phyloP scores from a whole-genome alignment of 1,140 invertebrate genomes.

The Anastatus disparis region DNA sequence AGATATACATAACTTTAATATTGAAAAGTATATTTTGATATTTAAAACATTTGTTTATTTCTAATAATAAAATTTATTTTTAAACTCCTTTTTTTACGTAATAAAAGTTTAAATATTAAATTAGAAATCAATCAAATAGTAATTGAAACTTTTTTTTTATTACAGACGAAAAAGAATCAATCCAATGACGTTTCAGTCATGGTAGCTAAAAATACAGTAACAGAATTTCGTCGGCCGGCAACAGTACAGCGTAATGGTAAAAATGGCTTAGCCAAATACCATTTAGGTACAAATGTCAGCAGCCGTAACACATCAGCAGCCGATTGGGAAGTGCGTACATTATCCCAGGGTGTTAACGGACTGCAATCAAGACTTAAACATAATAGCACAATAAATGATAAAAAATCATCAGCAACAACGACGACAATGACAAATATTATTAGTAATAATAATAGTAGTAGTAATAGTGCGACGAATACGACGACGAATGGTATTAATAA shows the following conservation, averaged over 20 bases:
- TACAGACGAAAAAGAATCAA: constrained; percentile 52
- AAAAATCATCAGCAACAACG: constrained; percentile 9
- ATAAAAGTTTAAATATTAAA: no score
- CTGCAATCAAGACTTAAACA: constrained; percentile 1
- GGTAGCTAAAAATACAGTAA: constrained; percentile 58
- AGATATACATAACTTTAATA: no score
- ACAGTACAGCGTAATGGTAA: constrained; percentile 62
- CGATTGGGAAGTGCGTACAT: constrained; percentile 54
- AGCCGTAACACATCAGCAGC: no score
- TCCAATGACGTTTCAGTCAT: constrained; percentile 59
- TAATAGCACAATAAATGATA: not conserved
- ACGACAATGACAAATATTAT: not conserved
- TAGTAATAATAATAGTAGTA: no score
- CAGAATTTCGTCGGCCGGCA: constrained; percentile 61
- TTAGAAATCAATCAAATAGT: no score
- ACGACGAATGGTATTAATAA: constrained; percentile 51
- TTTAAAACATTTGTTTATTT: no score
- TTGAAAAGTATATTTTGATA: no score
- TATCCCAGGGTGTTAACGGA: constrained; percentile 9
- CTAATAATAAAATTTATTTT: no score
- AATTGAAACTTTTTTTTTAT: not conserved
- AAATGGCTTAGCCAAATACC: constrained; percentile 60
- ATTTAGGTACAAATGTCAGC: constrained; percentile 43
- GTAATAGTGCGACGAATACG: constrained; percentile 10
- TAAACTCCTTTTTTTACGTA: no score